Evolutionary conservation across 2,888 invertebrate genomes (phyloP), one percentile per base, ranked within the genome.

Genomic region (Athetis lepigone): DNA sequence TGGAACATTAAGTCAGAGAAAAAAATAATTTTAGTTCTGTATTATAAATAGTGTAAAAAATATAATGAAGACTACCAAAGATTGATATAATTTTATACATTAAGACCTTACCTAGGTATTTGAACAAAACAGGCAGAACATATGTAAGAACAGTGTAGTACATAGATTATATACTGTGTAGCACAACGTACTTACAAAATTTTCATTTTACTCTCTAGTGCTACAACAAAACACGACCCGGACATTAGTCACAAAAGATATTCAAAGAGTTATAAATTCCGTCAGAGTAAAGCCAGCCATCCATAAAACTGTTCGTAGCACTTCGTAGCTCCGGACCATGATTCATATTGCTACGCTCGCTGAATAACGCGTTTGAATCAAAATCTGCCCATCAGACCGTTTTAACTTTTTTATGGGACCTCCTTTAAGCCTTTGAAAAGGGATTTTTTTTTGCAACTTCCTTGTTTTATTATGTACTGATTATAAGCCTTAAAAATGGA

Each of bases 291-390:
- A 77, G 27, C 57, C 57, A 64, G 42, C 65, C 70, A 37, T 62
- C 50, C 42, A 73, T 73, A 47, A 51, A 54, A 58, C 29, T 11
- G 36, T 84, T 85, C 78, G 54, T 57, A 62, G 57, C 33, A 57
- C 68, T 63, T 70, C 63, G 71, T 81, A 77, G 62, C 75, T 86
- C 81, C 54, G 21, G 13, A 62, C 67, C 69, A 75, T 84, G 82
- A 86, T 84, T 85, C 83, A 89, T 87, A 88, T 83, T 82, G 86
- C 85, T 82, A 82, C 86, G 86, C 75, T 83, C 77, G 64, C 79
- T 86, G 86, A 82, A 83, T 86, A 83, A 80, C 73, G 81, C 83
- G 82, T 86, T 87, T 81, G 81, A 83, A 82, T 84, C 83, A 77
- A 79, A 86, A 85, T 82, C 82, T 82, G 82, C 78, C 77, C 81